Evolutionary conservation across 2,113 vertebrate genomes (phyloP), one percentile per base, ranked within the genome.

Genomic region (Zingel zingel): DNA sequence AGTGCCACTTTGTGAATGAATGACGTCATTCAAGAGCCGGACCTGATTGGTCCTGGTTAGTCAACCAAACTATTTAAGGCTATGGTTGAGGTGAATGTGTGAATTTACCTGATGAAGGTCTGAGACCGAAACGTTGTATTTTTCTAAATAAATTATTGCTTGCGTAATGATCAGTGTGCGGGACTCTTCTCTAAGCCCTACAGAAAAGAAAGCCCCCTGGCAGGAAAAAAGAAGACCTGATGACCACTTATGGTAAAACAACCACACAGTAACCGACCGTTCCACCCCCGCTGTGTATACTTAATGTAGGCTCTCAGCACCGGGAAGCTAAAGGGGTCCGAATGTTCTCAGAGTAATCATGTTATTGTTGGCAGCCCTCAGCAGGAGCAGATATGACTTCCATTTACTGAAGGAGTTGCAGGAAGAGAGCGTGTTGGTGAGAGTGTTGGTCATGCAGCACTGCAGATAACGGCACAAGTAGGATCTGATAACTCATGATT

Each of bases 281-380:
- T 66, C 75, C 57, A 3, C 47, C 69, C 65, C 74, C 19, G 15
- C 21, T 5, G 12, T 67, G 70, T 54, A 36, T 63, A 6, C 85
- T 73, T 74, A 47, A 64, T 51, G 30, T 71, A 58, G 67, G 30
- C 54, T 11, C 80, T 72, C 27, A 67, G 64, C 30, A 21, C 69
- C 25, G 11, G 67, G 57, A 43, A 43, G 39, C 39, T 77, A 57
- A 14, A 81, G 16, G 66, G 79, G 83, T 75, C 86, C 39, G 48
- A 61, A 85, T 68, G 82, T 86, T 89, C 86, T 85, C 83, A 16
- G 71, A 77, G 69, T 86, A 79, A 89, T 87, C 56, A 43, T 70
- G 78, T 82, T 88, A 64, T 77, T 77, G 88, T 73, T 91, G 82
- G 85, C 83, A 87, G 85, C 70, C 33, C 64, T 80, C 78, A 74